phyloP scores from a whole-genome alignment of 2,888 invertebrate genomes.

The Cephus runcator region DNA sequence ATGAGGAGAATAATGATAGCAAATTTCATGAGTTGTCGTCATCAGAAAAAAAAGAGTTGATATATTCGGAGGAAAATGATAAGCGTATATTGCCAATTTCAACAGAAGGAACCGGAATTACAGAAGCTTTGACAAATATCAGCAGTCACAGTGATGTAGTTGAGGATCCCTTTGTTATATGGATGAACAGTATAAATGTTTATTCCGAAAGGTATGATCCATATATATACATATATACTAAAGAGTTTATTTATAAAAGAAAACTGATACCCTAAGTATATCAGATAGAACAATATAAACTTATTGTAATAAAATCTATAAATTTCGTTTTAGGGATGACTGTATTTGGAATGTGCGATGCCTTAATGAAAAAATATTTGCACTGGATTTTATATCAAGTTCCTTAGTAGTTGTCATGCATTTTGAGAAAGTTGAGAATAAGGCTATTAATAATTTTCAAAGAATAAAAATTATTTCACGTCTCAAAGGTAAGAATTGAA shows the following conservation, averaged over 20 bases:
- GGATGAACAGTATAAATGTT: conserved; percentile 19
- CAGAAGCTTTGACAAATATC: background rate
- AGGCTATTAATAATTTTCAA: conserved; percentile 8
- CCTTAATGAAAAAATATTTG: conserved; percentile 34
- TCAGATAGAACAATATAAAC: background rate
- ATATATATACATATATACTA: background rate
- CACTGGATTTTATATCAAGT: conserved; percentile 45
- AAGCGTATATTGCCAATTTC: background rate
- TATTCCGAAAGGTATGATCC: conserved; percentile 5
- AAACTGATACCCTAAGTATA: background rate
- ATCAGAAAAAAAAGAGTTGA: background rate
- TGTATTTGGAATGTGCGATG: conserved; percentile 46
- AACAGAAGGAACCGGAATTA: background rate
- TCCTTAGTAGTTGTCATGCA: conserved; percentile 41
- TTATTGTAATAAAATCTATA: background rate
- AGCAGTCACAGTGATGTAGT: background rate
- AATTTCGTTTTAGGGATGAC: conserved; percentile 36
- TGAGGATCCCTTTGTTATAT: conserved; percentile 14
- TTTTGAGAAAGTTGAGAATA: conserved; percentile 27
- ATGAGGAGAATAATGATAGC: background rate
- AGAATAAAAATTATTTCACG: conserved; percentile 39
- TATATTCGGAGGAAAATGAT: background rate
- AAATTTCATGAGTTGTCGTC: background rate
- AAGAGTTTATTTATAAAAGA: background rate
- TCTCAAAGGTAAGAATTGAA: conserved; percentile 34